Evolutionary conservation across 2,113 vertebrate genomes (phyloP).

Genomic region (Neolamprologus sp.): DNA sequence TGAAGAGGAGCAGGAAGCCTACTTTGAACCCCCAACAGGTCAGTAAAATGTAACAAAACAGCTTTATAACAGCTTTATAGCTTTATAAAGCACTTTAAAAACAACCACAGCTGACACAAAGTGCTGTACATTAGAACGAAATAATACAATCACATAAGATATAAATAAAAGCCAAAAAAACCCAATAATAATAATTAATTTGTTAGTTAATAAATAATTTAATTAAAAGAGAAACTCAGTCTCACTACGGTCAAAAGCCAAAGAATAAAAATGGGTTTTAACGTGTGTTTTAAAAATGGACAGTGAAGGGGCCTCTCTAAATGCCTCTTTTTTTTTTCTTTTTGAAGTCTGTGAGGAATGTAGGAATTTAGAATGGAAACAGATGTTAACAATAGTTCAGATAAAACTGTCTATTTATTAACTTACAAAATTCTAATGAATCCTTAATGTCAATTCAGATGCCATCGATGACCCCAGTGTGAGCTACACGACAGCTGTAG

Average conservation of each 20-base stretch:
- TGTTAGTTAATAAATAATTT: neutral
- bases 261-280: neutral
- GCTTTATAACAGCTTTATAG: no score
- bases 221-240: neutral
- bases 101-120: neutral
- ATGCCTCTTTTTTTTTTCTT: neutral
- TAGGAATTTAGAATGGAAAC: neutral
- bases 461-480: conserved; percentile 86
- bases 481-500: conserved; percentile 82
- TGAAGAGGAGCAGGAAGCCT: conserved; percentile 93
- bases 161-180: neutral
- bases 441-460: conserved; percentile 55
- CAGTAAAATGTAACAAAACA: neutral
- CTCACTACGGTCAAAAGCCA: neutral
- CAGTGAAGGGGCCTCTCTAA: neutral
- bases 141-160: neutral
- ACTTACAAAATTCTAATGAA: neutral
- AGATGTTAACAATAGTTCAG: neutral
- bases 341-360: neutral
- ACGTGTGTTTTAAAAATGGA: neutral
- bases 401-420: neutral
- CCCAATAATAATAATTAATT: neutral
- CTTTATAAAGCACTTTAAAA: neutral
- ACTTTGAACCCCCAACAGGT: conserved; percentile 94
- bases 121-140: neutral